Evolutionary conservation across 2,888 invertebrate genomes (phyloP), one percentile per base, ranked within the genome.

Genomic region (Myopa testacea): DNA sequence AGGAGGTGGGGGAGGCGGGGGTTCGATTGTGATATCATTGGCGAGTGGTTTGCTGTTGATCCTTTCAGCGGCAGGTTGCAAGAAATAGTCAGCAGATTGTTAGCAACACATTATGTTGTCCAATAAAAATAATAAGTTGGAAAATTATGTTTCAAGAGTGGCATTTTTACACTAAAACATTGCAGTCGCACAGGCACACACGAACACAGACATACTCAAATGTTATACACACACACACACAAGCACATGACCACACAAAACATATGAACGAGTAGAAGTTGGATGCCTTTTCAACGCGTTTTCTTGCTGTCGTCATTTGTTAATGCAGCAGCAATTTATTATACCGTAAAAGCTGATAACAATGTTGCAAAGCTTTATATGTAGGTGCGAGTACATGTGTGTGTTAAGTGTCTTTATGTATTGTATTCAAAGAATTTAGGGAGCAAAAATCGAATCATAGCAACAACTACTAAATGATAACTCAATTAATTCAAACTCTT

Each of bases 131-230:
- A 85, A 85, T 85, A 85, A 85, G 85, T 85, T 85, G 81, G 81
- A 81, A 84, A 84, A 82, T 85, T 83, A 85, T 85, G 83, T 83
- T 84, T 84, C 83, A 83, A 82, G 34, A 45, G 34, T 34, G 6
- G 65, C 74, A 75, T n/a, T 8, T 55, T 26, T 19, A 55, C 58
- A 40, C 68, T 52, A 6, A 45, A 26, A 26, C 26, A 26, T 26
- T 26, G 26, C 26, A 26, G 26, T 26, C 26, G 26, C 26, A 26
- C 26, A 26, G 1, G 2, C 45, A 45, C 45, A 45, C 45, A 45
- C 45, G 45, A 45, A 45, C 7, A 45, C 45, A 45, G 45, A 45
- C 45, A 10, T 26, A 26, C 26, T 26, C 26, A 26, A 26, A 26
- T 26, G 26, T 26, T 26, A 26, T 2, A 1, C 26, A 26, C 26